Base-by-base conservation (phyloP, 2,888 invertebrate species). In the Punctoribates punctum region DNA sequence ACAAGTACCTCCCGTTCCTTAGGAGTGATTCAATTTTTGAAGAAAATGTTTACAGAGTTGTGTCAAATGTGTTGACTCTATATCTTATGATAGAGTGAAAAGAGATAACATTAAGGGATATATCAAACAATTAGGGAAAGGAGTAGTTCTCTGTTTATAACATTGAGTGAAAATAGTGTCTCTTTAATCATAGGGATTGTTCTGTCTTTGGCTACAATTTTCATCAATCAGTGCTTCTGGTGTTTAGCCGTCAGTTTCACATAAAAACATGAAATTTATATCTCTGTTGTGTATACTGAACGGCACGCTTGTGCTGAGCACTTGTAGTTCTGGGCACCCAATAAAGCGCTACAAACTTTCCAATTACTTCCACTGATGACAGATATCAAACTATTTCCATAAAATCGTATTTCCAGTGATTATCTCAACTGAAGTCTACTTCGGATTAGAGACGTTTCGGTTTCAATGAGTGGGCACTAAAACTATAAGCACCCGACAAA, bases 361-460 rank as follows among this genome's bases (percentile, higher is more conserved):
- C 42, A 42, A 42, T 42, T 42, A 42, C 42, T 42, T 42, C 13
- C 62, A 27, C 17, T 62, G 62, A 62, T 62, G 62, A 62, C 62
- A 62, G 62, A 62, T 62, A 62, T 62, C 5, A 25, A 27, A 27
- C 38, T 4, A 67, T 67, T 67, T 67, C 62, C 17, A 62, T 65
- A 65, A 65, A 65, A 65, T 34, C 34, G 27, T 60, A 60, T 60
- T 60, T 60, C 11, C n/a, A 34, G 27, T 65, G n/a, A 70, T 70
- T 70, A 70, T 42, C 17, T 5, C 2, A 38, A 34, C 29, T 34
- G 34, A 29, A 67, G 38, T 20, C 27, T 6, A 5, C 29, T 27
- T 27, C 38, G 20, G 15, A n/a, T 67, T 38, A n/a, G 27, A 13
- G n/a, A 38, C n/a, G 6, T 3, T 67, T 67, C 27, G 34, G n/a